Evolutionary conservation across 2,113 vertebrate genomes (phyloP).

Genomic region (Gobiocypris rarus): DNA sequence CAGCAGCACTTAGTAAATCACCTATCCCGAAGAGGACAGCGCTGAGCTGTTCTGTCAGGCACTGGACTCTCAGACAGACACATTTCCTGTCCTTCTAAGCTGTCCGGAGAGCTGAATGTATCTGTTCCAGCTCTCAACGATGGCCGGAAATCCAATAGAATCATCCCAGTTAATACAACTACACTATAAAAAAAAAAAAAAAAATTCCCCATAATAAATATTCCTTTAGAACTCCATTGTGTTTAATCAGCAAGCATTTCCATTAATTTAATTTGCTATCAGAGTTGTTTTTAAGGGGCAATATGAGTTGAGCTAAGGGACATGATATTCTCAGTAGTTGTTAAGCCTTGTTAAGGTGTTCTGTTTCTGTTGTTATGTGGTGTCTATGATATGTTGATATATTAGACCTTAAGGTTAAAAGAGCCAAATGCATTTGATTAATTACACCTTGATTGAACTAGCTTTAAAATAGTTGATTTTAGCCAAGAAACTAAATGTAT

Average conservation of each 20-base stretch:
- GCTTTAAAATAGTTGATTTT: not conserved
- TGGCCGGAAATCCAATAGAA: slow-evolving; percentile 61
- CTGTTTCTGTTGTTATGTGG: not conserved
- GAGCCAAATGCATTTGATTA: not conserved
- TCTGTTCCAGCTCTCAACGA: slow-evolving; percentile 69
- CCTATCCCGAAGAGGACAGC: slow-evolving; percentile 59
- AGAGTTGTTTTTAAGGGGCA: not conserved
- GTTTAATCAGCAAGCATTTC: not conserved
- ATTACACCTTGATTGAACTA: not conserved
- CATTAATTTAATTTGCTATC: not conserved
- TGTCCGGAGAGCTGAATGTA: slow-evolving; percentile 24
- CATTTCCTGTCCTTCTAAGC: slow-evolving; percentile 19
- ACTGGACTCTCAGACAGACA: slow-evolving; percentile 61
- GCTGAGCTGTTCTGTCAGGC: slow-evolving; percentile 61
- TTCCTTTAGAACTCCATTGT: not conserved
- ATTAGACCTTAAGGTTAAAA: no score
- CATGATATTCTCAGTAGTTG: slow-evolving; percentile 1
- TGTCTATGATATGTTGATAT: not conserved
- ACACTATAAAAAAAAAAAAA: not conserved
- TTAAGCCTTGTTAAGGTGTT: not conserved
- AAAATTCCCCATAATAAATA: not conserved
- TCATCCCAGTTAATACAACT: not conserved
- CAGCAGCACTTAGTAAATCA: slow-evolving; percentile 64
- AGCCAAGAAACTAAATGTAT: not conserved
- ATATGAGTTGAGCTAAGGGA: not conserved